Base-by-base conservation (phyloP, 2,797 vertebrate species). In the Cygnus olor region DNA sequence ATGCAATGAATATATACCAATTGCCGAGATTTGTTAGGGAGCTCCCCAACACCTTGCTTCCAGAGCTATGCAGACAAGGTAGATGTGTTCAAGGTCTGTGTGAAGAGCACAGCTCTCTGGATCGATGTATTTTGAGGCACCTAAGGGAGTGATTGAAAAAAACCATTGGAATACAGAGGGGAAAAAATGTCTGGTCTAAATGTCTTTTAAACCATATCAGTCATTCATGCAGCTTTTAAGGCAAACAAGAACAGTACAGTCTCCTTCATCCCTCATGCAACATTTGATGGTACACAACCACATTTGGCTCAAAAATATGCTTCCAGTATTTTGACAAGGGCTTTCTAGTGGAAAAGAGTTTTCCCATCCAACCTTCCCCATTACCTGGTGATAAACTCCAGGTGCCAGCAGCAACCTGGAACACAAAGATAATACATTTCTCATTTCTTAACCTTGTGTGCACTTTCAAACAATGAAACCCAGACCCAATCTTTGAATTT, bases 391-490 rank as follows among this genome's bases (percentile, higher is more conserved):
- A 57, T 38, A 69, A 86, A 69, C 13, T 24, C 27, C 11, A 14
- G 3, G 38, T 76, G 47, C 79, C 38, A 24, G 45, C 58, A 66
- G 28, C 47, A 93, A n/a, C 53, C 56, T 73, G 79, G 53, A 64
- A 27, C 10, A 21, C 45, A 60, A 63, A 85, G 74, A 34, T 45
- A 61, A 73, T 45, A 40, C 12, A 32, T 56, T 57, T 27, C 78
- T 87, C 34, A 30, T 63, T 79, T 79, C 66, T 54, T 70, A 11
- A 47, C 73, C 70, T n/a, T 6, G 53, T 63, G 74, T 64, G 54
- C 63, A n/a, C 42, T 95, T 84, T 30, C 47, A 86, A 86, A 72
- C 78, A 72, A n/a, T 12, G 27, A 81, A 47, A 68, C 68, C 72
- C 44, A 42, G 44, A 30, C 38, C 28, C 11, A 38, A 5, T 36